Evolutionary conservation across 2,797 vertebrate genomes (phyloP), one percentile per base, ranked within the genome.

Genomic region (Mionectes olivaceus): DNA sequence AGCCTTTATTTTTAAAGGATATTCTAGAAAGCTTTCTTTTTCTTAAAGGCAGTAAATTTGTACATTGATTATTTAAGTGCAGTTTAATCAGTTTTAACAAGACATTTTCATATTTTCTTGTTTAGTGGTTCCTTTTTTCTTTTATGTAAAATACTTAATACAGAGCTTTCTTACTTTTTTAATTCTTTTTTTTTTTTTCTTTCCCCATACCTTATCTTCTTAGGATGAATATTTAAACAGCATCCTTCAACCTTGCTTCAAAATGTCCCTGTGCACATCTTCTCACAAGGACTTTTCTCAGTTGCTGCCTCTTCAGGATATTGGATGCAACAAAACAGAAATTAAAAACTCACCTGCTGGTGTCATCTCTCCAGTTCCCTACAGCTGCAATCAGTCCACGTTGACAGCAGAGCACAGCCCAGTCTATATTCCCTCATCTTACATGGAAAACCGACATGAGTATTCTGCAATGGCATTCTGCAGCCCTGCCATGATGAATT

Each of bases 391-490:
- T 55, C 97, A 98, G 43, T 90, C 98, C 25, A 90, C 97, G 0
- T 35, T 98, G 65, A 87, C 97, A 67, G 92, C 98, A 97, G 99
- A 99, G n/a, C 96, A 97, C 37, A 98, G 98, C 43, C 94, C 98
- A 1, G 88, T 99, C 67, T 99, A 98, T 85, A 98, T 99, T 71
- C 99, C 99, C 19, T 98, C 99, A 4, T 98, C 98, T 1, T 99
- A 99, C 52, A 76, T 98, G 32, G 99, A 99, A 69, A 98, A 89
- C 85, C 96, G 93, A 59, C 98, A 98, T 3, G 99, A 99, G 6
- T 99, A 98, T 53, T 84, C 98, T 7, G 89, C 98, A 1, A 96
- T 99, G 95, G 94, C 98, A 0, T 99, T 99, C 98, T 99, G 98
- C 81, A 97, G 98, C 91, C 98, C 98, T 1, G 97, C 98, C 1